These are phyloP conservation scores for Poecilia picta DNA, from an alignment of 2,797 vertebrate species.

Conservation along the genomic window DNA sequence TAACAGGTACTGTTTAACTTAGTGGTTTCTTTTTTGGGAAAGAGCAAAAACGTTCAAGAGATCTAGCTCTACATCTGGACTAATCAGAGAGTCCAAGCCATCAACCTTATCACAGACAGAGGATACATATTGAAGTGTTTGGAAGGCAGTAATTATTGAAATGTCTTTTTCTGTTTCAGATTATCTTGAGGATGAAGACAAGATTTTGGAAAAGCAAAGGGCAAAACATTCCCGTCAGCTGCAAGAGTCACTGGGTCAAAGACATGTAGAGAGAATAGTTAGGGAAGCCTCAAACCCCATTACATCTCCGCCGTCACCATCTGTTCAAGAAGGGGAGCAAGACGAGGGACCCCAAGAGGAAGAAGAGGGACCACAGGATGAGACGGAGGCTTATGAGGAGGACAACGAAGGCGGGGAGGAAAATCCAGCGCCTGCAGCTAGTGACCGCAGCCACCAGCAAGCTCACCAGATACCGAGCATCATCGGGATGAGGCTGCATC, in stretches of 20 bases:
- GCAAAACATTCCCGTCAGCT: slow-evolving; percentile 30
- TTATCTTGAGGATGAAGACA: slow-evolving; percentile 60
- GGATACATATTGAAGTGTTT: background rate
- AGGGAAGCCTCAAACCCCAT: slow-evolving; percentile 25
- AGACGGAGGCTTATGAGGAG: slow-evolving; percentile 11
- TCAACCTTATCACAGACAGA: background rate
- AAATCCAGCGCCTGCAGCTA: slow-evolving; percentile 25
- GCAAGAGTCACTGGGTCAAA: slow-evolving; percentile 17
- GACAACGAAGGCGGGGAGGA: slow-evolving; percentile 38
- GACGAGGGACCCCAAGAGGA: slow-evolving; percentile 35
- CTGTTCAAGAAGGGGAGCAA: slow-evolving; percentile 45
- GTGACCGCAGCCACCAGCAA: slow-evolving; percentile 17
- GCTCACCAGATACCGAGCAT: slow-evolving; percentile 73
- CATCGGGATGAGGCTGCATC: slow-evolving; percentile 70
- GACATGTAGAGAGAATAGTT: slow-evolving; percentile 28
- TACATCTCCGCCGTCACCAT: slow-evolving; percentile 11
- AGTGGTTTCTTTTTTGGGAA: background rate
- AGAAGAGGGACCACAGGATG: slow-evolving; percentile 45
- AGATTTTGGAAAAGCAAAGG: slow-evolving; percentile 49
- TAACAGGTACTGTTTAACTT: slow-evolving; percentile 54
- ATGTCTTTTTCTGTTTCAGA: slow-evolving; percentile 44
- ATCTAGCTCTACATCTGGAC: background rate
- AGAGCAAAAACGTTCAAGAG: background rate
- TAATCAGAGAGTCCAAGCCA: background rate
- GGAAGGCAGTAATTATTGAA: background rate